Base-by-base conservation (phyloP, 92 coral and sea anemone genomes). In the Anthopleura xanthogrammica region DNA sequence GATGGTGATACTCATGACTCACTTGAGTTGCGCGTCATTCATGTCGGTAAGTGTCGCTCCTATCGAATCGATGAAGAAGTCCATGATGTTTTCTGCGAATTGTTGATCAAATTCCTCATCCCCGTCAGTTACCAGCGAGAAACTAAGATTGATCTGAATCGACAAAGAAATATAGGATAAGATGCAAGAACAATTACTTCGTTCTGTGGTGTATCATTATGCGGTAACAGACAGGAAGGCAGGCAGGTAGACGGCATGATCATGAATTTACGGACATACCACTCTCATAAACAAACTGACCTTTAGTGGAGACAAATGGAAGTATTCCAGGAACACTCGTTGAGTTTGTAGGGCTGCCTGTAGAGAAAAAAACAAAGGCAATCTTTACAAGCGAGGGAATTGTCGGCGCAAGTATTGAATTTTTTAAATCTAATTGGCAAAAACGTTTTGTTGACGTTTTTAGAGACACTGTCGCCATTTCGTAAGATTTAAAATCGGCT, bases 1-100 rank as follows among this genome's bases (percentile, higher is more conserved):
- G 50, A 9, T 46, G 50, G 0, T 2, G 7, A 46, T 46, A 29
- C 50, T 0, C 6, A 46, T 46, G 17, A 41, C 93, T 75, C 88
- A 96, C 99, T 90, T 94, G 42, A 96, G 90, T 43, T 88, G 88
- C 3, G 91, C 99, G 72, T 94, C 99, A 80, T 94, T 96, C 50
- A 96, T 90, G 78, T 96, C 99, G 0, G 98, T 94, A n/a, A 96
- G 90, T 2, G 99, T 95, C 72, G 99, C 94, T 39, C 99, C 99
- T 54, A 96, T 79, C 4, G 99, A 96, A 71, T 96, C 97, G 41
- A 96, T 64, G 72, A 96, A 91, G 89, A 96, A 92, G 83, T 96
- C 94, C 84, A 94, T 85, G 81, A 96, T 80, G 75, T 92, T 91
- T 72, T 78, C 85, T 7, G 96, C 91, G 78, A 90, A 89, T 12